phyloP scores from a whole-genome alignment of 2,888 invertebrate genomes.

The Platypus cylindrus region DNA sequence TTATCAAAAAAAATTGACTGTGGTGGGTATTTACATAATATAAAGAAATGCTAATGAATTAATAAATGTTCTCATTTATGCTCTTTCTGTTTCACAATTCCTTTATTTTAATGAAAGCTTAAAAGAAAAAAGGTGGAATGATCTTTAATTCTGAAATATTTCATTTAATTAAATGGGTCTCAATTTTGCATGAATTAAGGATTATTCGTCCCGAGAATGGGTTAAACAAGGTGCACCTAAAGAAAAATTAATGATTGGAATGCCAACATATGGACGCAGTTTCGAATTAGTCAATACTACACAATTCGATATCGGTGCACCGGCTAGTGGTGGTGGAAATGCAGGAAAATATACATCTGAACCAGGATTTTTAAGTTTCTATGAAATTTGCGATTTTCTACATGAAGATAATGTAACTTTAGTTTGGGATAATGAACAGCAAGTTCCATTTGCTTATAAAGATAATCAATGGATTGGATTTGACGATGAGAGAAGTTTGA shows the following conservation, averaged over 20 bases:
- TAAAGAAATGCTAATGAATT: too few species aligned
- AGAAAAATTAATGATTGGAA: constrained; percentile 87
- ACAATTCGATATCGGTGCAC: constrained; percentile 85
- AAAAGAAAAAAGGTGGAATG: too few species aligned
- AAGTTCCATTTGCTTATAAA: constrained; percentile 88
- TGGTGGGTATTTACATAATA: constrained; percentile 51
- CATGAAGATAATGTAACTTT: constrained; percentile 81
- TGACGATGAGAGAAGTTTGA: constrained; percentile 82
- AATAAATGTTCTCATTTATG: too few species aligned
- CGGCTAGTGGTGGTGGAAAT: constrained; percentile 77
- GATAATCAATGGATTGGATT: constrained; percentile 91
- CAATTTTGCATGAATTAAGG: too few species aligned
- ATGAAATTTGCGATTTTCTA: constrained; percentile 88
- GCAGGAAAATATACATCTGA: constrained; percentile 84
- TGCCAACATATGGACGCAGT: constrained; percentile 88
- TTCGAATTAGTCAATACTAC: constrained; percentile 77
- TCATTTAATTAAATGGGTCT: too few species aligned
- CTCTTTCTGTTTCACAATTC: too few species aligned
- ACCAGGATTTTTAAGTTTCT: constrained; percentile 89
- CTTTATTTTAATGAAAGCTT: too few species aligned
- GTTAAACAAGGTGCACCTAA: constrained; percentile 86
- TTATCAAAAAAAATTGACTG: constrained; percentile 86
- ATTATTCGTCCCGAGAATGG: constrained; percentile 86
- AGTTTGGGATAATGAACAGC: constrained; percentile 92
- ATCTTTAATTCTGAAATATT: too few species aligned